Evolutionary conservation across 1,140 invertebrate species (phyloP), one percentile per base, ranked within the genome.

Genomic region (Drosophila asahinai): DNA sequence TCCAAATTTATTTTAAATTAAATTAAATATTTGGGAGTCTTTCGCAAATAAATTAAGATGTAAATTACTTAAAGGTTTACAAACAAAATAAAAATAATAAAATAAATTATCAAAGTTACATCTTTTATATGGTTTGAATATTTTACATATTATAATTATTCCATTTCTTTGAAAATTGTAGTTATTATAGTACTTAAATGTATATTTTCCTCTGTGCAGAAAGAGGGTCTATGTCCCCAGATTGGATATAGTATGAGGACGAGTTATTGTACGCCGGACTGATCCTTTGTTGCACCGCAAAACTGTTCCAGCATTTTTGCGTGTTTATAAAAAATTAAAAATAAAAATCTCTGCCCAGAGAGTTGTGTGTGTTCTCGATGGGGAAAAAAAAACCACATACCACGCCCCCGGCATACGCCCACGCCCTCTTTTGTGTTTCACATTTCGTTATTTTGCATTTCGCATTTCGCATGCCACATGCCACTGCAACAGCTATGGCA

Each of bases 271-370:
- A 3, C n/a, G 3, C 22, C 17, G 9, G 22, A 6, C 30, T 52
- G 71, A 76, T 77, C 54, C 73, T 59, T 76, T 77, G 74, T 27
- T 36, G 54, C 40, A 67, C 52, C 74, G 75, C 76, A 78, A 52
- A 55, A 74, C 74, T 54, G 72, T 86, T 87, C 70, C 72, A 83
- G 62, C 51, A 73, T 86, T 87, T 86, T 80, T 86, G 83, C 80
- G 83, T 87, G 84, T 75, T 87, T 87, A 83, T 87, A 77, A 87
- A 87, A 87, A 89, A 87, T 89, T 89, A 72, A 86, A 86, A 75
- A 80, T 59, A 58, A 81, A 82, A 84, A 84, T 83, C 80, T 61
- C 43, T 70, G 72, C 25, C 45, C 38, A 14, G 33, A 5, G 38
- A 5, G 38, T 33, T 38, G 36, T 38, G 36, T 38, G 48, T 49